phyloP scores from a whole-genome alignment of 1,140 invertebrate genomes.

The Rhyzopertha dominica region DNA sequence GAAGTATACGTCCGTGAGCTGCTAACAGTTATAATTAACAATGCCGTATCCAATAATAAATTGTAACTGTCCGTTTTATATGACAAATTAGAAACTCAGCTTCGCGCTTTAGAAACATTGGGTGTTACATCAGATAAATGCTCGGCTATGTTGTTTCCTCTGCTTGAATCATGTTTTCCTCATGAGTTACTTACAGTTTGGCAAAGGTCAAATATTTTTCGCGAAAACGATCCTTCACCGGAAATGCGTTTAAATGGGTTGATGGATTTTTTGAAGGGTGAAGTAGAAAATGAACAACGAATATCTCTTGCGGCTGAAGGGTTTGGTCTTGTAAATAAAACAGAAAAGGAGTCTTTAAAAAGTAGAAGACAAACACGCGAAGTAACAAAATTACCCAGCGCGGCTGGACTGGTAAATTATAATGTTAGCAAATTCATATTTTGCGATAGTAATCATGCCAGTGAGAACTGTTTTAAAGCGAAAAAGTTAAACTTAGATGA shows the following conservation, averaged over 20 bases:
- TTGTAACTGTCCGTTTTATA: conserved; percentile 5
- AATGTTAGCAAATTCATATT: background rate
- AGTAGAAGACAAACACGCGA: background rate
- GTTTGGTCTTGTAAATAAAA: background rate
- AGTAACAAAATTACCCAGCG: background rate
- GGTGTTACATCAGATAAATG: conserved; percentile 36
- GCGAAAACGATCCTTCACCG: too few species aligned
- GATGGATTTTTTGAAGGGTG: background rate
- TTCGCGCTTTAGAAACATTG: conserved; percentile 37
- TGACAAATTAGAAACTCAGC: conserved; percentile 21
- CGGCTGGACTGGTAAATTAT: background rate
- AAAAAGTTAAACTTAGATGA: background rate
- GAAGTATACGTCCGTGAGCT: too few species aligned
- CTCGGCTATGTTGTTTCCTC: conserved; percentile 21
- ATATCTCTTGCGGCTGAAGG: background rate
- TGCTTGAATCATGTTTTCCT: too few species aligned
- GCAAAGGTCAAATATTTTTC: too few species aligned
- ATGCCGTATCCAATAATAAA: background rate
- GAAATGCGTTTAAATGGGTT: too few species aligned
- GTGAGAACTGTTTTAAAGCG: background rate
- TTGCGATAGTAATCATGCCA: background rate
- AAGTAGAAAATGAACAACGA: background rate
- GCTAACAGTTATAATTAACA: too few species aligned
- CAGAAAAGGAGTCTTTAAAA: too few species aligned
- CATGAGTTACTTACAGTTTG: too few species aligned